Base-by-base conservation (phyloP, 2,888 invertebrate genomes). In the Drosophila demipolita region DNA sequence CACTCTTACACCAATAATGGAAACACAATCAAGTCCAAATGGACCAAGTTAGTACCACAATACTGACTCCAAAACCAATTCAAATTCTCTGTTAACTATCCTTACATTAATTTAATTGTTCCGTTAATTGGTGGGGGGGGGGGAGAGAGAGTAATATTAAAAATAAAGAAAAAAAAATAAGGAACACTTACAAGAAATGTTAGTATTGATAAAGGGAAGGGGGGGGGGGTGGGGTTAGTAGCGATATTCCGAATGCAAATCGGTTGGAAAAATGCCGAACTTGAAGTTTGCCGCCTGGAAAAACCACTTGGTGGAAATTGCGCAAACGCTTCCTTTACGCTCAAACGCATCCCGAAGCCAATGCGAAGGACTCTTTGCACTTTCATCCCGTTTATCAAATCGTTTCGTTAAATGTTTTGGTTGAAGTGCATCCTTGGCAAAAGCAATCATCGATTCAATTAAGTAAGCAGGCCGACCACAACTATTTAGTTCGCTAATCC, bases 301-400 rank as follows among this genome's bases (percentile, higher is more conserved):
- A 74, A 85, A 85, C 64, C 75, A 83, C 77, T 77, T 68, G 65
- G 64, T 59, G 68, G 73, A 74, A 74, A 65, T 63, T 58, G 76
- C 26, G 71, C 78, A 70, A 75, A 63, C 60, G 70, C 23, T 68
- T 61, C 60, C 53, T 58, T 74, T 48, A 70, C 66, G 78, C 77
- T 78, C 57, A 61, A 58, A 42, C 49, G 75, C 63, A 66, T 66
- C 54, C 49, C 66, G 40, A 61, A 62, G 26, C 26, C 26, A 26
- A 26, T 26, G 15, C 12, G 7, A 33, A 53, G 33, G 20, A 35
- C 23, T 60, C 36, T 53, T 58, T 61, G 53, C 42, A 45, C 26
- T 29, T 32, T 15, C 33, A 45, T 45, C 23, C 45, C 1, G 15
- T 15, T 15, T 15, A 12, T 7, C 7, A 20, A 15, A n/a, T 32